These are phyloP conservation scores for Ara ararauna DNA, from an alignment of 2,797 vertebrate species.

Conservation along the genomic window DNA sequence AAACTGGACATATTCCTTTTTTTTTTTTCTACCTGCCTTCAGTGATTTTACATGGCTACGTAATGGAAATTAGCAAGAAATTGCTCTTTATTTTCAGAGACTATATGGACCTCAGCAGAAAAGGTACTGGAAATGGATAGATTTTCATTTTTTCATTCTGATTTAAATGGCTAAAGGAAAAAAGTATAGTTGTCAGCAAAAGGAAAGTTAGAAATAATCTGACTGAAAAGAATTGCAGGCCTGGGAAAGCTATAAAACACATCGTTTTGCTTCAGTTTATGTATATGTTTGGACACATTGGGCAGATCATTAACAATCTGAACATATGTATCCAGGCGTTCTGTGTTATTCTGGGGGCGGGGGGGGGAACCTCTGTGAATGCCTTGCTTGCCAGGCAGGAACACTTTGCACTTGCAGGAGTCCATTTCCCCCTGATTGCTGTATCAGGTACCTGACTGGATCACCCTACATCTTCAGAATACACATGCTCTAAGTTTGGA, in stretches of 20 bases:
- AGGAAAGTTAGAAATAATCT: background rate
- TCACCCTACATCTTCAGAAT: background rate
- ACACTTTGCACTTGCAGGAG: background rate
- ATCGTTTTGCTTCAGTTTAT: background rate
- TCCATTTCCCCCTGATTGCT: background rate
- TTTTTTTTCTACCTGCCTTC: background rate
- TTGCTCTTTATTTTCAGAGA: background rate
- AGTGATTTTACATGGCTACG: background rate
- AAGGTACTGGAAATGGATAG: background rate
- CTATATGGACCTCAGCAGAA: background rate
- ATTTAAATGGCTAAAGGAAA: background rate
- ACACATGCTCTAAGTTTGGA: background rate
- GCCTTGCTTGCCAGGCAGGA: background rate
- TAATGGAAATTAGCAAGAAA: background rate
- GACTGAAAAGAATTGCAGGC: background rate
- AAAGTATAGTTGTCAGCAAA: background rate
- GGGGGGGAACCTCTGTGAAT: background rate
- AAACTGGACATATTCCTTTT: background rate
- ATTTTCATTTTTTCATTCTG: background rate
- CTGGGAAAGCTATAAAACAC: background rate
- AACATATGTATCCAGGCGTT: background rate
- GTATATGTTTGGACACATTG: background rate
- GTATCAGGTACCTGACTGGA: background rate
- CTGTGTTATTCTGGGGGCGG: rapidly evolving
- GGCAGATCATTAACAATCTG: background rate